Conservation (phyloP, 2,113 vertebrate genomes). For the Baryphthengus martii region DNA sequence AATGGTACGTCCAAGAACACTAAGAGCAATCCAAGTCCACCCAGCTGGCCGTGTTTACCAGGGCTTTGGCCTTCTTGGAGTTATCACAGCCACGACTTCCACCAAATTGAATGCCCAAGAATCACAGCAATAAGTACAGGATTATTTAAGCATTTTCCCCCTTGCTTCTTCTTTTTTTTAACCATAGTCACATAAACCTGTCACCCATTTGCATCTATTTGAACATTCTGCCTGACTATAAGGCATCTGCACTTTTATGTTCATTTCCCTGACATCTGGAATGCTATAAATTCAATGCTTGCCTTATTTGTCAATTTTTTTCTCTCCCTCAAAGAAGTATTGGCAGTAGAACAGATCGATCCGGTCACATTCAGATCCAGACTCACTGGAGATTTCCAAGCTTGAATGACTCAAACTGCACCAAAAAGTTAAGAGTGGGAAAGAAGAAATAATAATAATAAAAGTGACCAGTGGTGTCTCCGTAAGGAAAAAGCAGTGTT, state of each 20-base stretch:
- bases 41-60: neutral
- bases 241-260: slow-evolving; percentile 67
- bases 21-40: neutral
- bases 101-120: neutral
- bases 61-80: neutral
- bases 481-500: neutral
- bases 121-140: neutral
- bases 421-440: neutral
- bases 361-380: neutral
- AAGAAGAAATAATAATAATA: no score
- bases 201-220: slow-evolving; percentile 61
- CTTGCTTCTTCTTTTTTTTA: neutral
- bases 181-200: slow-evolving; percentile 48
- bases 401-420: neutral
- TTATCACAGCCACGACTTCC: neutral
- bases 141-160: neutral
- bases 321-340: neutral
- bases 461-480: neutral
- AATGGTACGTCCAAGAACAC: slow-evolving; percentile 12
- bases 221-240: slow-evolving; percentile 28
- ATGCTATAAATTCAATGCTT: slow-evolving; percentile 58
- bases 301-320: neutral
- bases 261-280: slow-evolving; percentile 68
- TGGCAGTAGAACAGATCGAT: neutral
- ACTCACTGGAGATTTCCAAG: neutral